Evolutionary conservation across 2,797 vertebrate species (phyloP).

Genomic region (Phaenicophaeus curvirostris): DNA sequence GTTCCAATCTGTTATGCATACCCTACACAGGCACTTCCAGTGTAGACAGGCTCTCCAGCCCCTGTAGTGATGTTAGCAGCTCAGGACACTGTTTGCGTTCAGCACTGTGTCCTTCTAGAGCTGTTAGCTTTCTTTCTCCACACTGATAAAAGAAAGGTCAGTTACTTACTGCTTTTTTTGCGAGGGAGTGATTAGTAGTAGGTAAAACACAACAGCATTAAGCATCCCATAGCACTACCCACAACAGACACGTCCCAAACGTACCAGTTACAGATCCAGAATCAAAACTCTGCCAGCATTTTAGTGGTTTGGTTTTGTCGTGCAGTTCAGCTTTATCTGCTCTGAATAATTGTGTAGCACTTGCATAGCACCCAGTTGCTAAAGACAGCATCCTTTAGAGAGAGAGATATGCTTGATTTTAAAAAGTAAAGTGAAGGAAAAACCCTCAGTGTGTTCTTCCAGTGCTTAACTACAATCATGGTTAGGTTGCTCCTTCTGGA

Average conservation of each 20-base stretch:
- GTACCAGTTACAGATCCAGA: background rate
- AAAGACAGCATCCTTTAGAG: background rate
- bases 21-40: background rate
- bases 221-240: background rate
- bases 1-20: background rate
- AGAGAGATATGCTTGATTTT: background rate
- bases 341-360: background rate
- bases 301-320: background rate
- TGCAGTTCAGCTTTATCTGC: background rate
- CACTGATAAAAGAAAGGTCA: background rate
- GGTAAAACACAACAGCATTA: background rate
- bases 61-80: background rate
- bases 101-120: background rate
- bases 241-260: rapidly evolving
- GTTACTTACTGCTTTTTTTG: background rate
- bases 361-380: background rate
- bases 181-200: background rate
- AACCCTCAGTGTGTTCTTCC: background rate
- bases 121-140: background rate
- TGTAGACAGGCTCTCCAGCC: background rate
- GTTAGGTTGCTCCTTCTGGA: background rate
- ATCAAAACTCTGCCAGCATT: background rate
- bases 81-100: background rate
- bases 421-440: background rate
- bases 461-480: background rate